Evolutionary conservation across 2,888 invertebrate genomes (phyloP).

Genomic region (Elgonia sp.): DNA sequence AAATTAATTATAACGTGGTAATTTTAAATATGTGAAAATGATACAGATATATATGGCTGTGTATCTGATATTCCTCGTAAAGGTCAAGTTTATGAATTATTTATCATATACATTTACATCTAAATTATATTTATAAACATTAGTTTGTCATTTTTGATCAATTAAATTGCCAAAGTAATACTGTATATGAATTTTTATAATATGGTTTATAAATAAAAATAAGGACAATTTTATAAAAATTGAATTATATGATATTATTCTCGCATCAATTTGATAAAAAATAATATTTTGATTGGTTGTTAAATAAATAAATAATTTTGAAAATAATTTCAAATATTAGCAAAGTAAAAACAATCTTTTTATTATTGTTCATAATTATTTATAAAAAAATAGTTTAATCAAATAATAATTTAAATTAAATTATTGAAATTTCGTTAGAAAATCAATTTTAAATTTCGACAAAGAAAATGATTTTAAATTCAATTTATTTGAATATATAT

Average conservation of each 20-base stretch:
- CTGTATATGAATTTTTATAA: not conserved
- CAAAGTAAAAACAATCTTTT: no score
- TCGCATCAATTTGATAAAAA: no score
- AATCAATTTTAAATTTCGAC: no score
- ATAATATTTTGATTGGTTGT: no score
- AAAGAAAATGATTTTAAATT: no score
- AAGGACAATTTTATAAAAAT: not conserved
- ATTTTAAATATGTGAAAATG: constrained; percentile 13
- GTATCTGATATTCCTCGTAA: not conserved
- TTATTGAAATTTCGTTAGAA: no score
- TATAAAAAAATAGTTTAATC: no score
- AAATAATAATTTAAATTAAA: no score
- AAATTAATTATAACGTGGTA: constrained; percentile 20
- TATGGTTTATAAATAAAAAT: not conserved
- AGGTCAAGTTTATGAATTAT: constrained; percentile 38
- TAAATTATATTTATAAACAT: constrained; percentile 8
- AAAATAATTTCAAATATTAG: no score
- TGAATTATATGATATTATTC: not conserved
- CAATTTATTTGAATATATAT: no score
- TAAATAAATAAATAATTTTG: no score
- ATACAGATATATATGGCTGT: not conserved
- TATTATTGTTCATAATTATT: no score
- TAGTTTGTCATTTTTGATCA: constrained; percentile 8
- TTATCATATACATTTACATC: constrained; percentile 20
- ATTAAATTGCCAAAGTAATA: not conserved